These are phyloP conservation scores for Apteryx mantelli DNA, from an alignment of 2,113 vertebrate species.

Conservation along the genomic window DNA sequence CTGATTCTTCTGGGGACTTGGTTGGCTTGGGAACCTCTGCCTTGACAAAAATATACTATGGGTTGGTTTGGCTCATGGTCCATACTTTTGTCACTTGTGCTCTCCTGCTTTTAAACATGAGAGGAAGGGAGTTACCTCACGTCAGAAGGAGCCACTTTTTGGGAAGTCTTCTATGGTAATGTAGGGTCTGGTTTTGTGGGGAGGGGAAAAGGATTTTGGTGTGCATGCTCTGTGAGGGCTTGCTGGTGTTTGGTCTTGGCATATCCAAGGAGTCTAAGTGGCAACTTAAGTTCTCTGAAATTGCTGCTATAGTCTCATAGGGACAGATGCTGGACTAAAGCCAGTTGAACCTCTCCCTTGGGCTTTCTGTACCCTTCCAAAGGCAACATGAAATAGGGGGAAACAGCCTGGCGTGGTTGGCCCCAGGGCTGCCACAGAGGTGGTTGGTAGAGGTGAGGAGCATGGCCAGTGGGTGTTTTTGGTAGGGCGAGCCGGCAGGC, in stretches of 20 bases:
- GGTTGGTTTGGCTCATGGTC: background rate
- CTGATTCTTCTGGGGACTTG: background rate
- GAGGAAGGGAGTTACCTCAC: background rate
- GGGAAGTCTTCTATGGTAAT: background rate
- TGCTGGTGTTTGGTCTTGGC: fast-evolving
- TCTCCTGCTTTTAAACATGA: background rate
- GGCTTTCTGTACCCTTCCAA: background rate
- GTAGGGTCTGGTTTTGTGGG: background rate
- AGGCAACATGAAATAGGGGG: background rate
- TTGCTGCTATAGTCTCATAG: background rate
- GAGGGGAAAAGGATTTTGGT: background rate
- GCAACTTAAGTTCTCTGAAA: fast-evolving
- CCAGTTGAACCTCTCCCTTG: background rate
- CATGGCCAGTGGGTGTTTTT: background rate
- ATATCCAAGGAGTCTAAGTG: fast-evolving
- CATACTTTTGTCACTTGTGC: fast-evolving
- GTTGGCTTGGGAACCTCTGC: background rate
- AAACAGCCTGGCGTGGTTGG: background rate
- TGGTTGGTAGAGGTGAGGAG: no score
- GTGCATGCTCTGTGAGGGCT: fast-evolving
- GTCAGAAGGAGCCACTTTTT: background rate
- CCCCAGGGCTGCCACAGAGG: background rate
- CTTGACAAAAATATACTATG: background rate
- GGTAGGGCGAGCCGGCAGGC: background rate
- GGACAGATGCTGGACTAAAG: background rate